Evolutionary conservation across 2,113 vertebrate genomes (phyloP).

Genomic region (cat (Felis catus)): DNA sequence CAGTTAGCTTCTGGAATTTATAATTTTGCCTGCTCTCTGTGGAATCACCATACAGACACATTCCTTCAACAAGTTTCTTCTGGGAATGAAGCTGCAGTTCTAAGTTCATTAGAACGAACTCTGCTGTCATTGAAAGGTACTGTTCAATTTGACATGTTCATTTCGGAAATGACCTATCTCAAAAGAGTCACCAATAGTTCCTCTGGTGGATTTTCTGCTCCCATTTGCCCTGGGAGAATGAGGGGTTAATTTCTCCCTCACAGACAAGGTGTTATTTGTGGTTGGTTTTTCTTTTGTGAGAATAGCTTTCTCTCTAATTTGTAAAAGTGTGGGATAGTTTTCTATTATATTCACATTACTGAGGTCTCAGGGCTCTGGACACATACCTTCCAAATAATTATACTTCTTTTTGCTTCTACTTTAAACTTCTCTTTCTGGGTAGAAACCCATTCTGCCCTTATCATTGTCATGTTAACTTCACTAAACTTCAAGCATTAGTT

Average conservation of each 20-base stretch:
- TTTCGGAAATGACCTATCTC: not conserved
- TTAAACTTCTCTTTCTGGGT: not conserved
- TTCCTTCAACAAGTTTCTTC: constrained; percentile 93
- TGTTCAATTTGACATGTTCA: not conserved
- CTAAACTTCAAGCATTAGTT: not conserved
- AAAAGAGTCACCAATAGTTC: not conserved
- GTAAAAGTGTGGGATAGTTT: not conserved
- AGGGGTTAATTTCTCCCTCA: not conserved
- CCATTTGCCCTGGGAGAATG: not conserved
- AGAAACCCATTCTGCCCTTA: not conserved
- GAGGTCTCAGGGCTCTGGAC: not conserved
- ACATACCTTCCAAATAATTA: not conserved
- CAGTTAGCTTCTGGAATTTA: constrained; percentile 97
- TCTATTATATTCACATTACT: not conserved
- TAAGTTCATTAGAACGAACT: constrained; percentile 94
- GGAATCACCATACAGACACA: constrained; percentile 97
- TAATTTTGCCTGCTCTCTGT: constrained; percentile 96
- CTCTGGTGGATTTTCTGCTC: not conserved
- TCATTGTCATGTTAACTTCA: not conserved
- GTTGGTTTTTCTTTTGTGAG: constrained; percentile 30
- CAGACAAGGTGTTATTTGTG: not conserved
- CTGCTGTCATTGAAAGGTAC: constrained; percentile 97
- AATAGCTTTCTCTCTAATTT: not conserved
- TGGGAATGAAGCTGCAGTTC: constrained; percentile 88
- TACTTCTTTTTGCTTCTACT: not conserved